These are phyloP conservation scores for Aplocera efformata DNA, from an alignment of 2,888 invertebrate genomes.

Conservation along the genomic window DNA sequence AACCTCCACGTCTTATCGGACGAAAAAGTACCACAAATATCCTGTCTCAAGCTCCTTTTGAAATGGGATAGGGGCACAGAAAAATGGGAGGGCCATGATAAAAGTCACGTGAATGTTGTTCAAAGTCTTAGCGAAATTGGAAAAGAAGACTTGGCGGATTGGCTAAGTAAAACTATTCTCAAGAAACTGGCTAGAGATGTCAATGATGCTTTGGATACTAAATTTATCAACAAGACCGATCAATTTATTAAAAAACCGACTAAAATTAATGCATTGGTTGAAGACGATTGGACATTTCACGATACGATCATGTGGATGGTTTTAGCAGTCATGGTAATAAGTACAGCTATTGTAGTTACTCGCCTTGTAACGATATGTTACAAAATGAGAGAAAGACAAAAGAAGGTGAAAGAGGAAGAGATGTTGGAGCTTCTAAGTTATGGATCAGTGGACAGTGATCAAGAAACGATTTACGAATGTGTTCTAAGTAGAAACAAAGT, in stretches of 20 bases:
- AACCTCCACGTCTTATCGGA: conserved; percentile 48
- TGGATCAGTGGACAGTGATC: conserved; percentile 35
- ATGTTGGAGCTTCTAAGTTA: conserved; percentile 32
- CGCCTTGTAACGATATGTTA: conserved; percentile 4
- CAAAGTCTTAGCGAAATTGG: conserved; percentile 81
- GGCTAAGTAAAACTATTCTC: conserved; percentile 81
- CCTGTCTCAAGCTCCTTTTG: conserved; percentile 78
- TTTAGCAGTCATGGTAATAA: conserved; percentile 27
- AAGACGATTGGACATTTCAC: conserved; percentile 41
- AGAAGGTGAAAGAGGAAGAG: conserved; percentile 29
- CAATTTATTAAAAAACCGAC: conserved; percentile 24
- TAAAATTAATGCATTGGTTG: conserved; percentile 22
- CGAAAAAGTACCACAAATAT: conserved; percentile 64
- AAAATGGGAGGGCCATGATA: conserved; percentile 72
- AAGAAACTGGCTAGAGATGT: conserved; percentile 74
- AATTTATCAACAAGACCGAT: conserved; percentile 21
- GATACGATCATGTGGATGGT: conserved; percentile 44
- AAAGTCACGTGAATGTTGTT: conserved; percentile 77
- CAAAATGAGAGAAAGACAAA: conserved; percentile 22
- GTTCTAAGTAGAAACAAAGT: conserved; percentile 17
- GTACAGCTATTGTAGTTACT: conserved; percentile 30
- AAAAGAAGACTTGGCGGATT: conserved; percentile 79
- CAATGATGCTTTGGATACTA: conserved; percentile 42
- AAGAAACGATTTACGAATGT: conserved; percentile 37
- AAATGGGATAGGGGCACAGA: conserved; percentile 76